phyloP scores from a whole-genome alignment of 2,888 invertebrate species.

The Dynastes maya region DNA sequence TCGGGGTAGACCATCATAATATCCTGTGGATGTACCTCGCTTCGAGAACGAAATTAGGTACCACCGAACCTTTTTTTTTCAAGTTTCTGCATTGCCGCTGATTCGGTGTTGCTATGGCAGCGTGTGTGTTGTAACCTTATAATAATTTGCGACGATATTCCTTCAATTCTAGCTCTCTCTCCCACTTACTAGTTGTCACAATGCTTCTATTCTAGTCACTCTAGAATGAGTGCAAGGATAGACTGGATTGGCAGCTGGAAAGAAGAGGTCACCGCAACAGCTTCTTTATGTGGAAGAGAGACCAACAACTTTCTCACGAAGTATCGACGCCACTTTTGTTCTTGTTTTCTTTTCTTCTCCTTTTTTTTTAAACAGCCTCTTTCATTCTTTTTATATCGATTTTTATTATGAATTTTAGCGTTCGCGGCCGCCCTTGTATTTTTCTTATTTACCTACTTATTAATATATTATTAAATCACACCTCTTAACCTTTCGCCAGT shows the following conservation, averaged over 20 bases:
- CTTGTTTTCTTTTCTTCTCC: slow-evolving; percentile 29
- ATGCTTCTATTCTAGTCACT: slow-evolving; percentile 49
- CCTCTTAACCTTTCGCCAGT: not conserved
- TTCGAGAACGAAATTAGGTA: slow-evolving; percentile 56
- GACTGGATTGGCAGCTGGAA: slow-evolving; percentile 57
- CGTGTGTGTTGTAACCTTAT: slow-evolving; percentile 49
- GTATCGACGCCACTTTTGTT: slow-evolving; percentile 39
- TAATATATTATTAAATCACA: not conserved
- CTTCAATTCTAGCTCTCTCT: slow-evolving; percentile 58
- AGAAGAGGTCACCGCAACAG: slow-evolving; percentile 57
- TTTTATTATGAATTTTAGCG: slow-evolving; percentile 32
- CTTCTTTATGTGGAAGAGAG: slow-evolving; percentile 61
- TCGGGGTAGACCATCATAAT: slow-evolving; percentile 77
- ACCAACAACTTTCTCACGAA: slow-evolving; percentile 50
- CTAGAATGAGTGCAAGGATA: slow-evolving; percentile 49
- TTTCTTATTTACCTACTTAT: not conserved
- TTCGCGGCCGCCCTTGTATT: not conserved
- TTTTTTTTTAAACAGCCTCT: not conserved
- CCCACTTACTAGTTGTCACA: slow-evolving; percentile 56
- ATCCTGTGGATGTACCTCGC: slow-evolving; percentile 43
- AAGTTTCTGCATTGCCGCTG: slow-evolving; percentile 61
- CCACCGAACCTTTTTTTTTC: slow-evolving; percentile 61
- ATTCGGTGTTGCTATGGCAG: slow-evolving; percentile 54
- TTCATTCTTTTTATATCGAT: slow-evolving; percentile 26
- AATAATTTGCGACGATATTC: slow-evolving; percentile 59